A percentile compares a stretch with the other conserved stretches of the same genome.
Conservation (phyloP, 2,113 vertebrate species). For the Upupa epops region DNA sequence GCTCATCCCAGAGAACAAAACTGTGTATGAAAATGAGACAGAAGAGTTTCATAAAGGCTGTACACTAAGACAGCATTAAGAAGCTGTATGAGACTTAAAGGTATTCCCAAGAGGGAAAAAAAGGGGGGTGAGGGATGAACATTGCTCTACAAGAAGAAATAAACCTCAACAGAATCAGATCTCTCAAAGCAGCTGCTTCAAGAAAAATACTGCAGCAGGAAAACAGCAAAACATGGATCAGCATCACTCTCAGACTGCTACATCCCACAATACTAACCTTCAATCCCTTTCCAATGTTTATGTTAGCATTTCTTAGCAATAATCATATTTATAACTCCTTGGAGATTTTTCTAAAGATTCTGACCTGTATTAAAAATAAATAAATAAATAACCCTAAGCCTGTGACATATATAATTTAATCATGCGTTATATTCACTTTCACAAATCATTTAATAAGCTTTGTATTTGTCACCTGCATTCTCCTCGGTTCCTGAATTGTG, state of each 20-base stretch:
- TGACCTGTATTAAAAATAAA: background rate
- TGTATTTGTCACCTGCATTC: background rate
- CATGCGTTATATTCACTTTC: background rate
- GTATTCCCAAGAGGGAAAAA: background rate
- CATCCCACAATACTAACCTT: background rate
- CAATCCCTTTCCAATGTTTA: background rate
- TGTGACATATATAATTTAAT: background rate
- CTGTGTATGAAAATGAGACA: accelerated
- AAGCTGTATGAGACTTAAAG: background rate
- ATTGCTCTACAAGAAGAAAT: background rate
- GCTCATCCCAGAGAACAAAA: background rate
- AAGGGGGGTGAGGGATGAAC: background rate
- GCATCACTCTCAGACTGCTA: background rate
- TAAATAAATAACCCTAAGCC: background rate
- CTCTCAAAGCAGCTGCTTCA: background rate
- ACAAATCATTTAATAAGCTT: background rate
- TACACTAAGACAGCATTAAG: background rate
- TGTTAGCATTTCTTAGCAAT: background rate
- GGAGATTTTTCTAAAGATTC: background rate
- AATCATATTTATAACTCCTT: background rate
- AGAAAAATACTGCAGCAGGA: background rate
- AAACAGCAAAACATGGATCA: background rate
- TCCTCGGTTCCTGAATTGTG: background rate
- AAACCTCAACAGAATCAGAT: background rate
- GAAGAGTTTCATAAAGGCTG: background rate